Evolutionary conservation across 2,797 vertebrate genomes (phyloP).

Genomic region (Myotis vivesi): DNA sequence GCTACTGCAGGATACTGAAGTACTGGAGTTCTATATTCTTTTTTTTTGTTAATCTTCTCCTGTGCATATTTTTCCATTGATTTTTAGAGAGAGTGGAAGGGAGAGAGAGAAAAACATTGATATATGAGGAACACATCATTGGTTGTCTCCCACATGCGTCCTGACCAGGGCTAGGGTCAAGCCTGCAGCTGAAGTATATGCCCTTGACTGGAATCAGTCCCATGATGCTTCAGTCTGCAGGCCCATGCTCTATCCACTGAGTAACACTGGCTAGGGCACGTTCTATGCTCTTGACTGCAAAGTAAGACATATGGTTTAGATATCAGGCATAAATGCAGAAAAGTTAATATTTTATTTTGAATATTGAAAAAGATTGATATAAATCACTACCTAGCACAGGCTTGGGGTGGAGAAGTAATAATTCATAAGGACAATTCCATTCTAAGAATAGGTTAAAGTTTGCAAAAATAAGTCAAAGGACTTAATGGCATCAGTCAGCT

Average conservation of each 20-base stretch:
- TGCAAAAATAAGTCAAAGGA: neutral
- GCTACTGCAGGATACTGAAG: neutral
- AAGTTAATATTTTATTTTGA: conserved; percentile 28
- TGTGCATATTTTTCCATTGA: no score
- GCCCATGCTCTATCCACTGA: no score
- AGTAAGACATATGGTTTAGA: neutral
- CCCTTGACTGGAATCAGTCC: no score
- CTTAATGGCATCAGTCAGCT: neutral
- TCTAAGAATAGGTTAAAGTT: neutral
- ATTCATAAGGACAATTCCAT: neutral
- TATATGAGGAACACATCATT: no score
- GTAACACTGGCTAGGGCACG: no score
- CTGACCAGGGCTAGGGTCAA: no score
- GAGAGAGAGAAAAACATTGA: no score
- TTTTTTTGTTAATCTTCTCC: no score
- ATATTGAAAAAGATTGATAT: neutral
- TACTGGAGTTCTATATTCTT: neutral
- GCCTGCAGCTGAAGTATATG: no score
- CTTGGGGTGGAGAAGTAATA: neutral
- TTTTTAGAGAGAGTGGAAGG: no score
- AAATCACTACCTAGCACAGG: neutral
- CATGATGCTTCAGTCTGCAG: no score
- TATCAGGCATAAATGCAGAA: neutral
- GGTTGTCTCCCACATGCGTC: no score
- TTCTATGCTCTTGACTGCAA: neutral